Percentiles rank a stretch among this genome's conserved stretches.
These are phyloP conservation scores for Aphelinus atriplicis DNA, from an alignment of 1,140 invertebrate genomes.

Conservation along the genomic window DNA sequence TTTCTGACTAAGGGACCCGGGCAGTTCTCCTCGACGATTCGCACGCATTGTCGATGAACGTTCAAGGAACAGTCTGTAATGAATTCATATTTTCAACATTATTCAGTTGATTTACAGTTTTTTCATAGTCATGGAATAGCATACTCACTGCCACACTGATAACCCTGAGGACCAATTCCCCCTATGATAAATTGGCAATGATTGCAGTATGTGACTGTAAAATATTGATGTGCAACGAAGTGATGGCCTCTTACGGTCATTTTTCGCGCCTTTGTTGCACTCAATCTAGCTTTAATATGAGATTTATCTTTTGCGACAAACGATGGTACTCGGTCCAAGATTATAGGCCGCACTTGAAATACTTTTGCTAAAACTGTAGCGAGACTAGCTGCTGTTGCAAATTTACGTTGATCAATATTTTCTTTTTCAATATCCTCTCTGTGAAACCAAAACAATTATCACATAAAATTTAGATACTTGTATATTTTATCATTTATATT, in stretches of 20 bases:
- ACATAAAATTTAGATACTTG: neutral
- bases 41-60: slow-evolving; percentile 86
- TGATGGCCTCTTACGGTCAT: slow-evolving; percentile 87
- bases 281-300: slow-evolving; percentile 73
- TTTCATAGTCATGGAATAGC: neutral
- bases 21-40: slow-evolving; percentile 84
- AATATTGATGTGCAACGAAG: slow-evolving; percentile 88
- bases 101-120: neutral
- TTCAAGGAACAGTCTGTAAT: slow-evolving; percentile 86
- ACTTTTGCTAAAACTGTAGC: slow-evolving; percentile 82
- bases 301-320: slow-evolving; percentile 89
- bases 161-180: slow-evolving; percentile 94
- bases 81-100: slow-evolving; percentile 21
- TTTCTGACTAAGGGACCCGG: slow-evolving; percentile 80
- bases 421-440: slow-evolving; percentile 80
- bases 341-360: slow-evolving; percentile 72
- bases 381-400: slow-evolving; percentile 80
- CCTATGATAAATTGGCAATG: slow-evolving; percentile 92
- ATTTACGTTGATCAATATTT: slow-evolving; percentile 72
- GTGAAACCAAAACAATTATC: slow-evolving; percentile 47
- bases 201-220: slow-evolving; percentile 89
- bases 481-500: neutral
- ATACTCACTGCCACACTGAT: slow-evolving; percentile 84
- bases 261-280: slow-evolving; percentile 80
- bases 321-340: slow-evolving; percentile 76